Percentiles rank a stretch among this genome's conserved stretches.
phyloP scores from a whole-genome alignment of 2,888 invertebrate species.

The Aphodius granarius region DNA sequence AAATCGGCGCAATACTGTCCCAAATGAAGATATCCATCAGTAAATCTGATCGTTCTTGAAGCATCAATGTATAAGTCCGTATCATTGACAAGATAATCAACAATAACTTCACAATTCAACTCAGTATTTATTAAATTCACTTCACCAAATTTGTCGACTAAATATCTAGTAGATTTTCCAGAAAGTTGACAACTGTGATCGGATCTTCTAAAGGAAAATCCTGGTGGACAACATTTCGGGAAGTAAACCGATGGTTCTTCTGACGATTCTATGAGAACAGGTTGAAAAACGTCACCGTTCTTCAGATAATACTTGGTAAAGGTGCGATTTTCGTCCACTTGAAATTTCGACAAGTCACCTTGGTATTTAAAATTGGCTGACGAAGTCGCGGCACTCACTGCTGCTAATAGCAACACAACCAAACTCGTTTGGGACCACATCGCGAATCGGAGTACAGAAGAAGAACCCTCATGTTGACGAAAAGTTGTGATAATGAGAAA shows the following conservation, averaged over 20 bases:
- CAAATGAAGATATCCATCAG: background rate
- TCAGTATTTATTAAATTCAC: background rate
- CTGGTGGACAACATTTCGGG: background rate
- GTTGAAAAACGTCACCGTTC: background rate
- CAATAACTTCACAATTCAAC: background rate
- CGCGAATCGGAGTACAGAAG: background rate
- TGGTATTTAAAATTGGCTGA: background rate
- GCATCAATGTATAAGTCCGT: background rate
- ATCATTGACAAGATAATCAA: background rate
- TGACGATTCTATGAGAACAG: background rate
- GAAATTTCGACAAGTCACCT: background rate
- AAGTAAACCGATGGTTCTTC: background rate
- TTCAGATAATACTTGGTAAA: background rate
- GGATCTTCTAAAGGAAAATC: background rate
- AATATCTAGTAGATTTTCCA: background rate
- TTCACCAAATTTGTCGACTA: background rate
- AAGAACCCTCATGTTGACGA: background rate
- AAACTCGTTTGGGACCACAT: background rate
- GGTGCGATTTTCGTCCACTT: background rate
- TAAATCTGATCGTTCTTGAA: background rate
- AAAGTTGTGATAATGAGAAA: background rate
- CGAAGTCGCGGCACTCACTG: background rate
- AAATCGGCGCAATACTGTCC: background rate
- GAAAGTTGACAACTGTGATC: background rate
- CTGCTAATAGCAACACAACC: background rate